Base-by-base conservation (phyloP, 1,140 invertebrate species). In the Akabosia matsudoensis region DNA sequence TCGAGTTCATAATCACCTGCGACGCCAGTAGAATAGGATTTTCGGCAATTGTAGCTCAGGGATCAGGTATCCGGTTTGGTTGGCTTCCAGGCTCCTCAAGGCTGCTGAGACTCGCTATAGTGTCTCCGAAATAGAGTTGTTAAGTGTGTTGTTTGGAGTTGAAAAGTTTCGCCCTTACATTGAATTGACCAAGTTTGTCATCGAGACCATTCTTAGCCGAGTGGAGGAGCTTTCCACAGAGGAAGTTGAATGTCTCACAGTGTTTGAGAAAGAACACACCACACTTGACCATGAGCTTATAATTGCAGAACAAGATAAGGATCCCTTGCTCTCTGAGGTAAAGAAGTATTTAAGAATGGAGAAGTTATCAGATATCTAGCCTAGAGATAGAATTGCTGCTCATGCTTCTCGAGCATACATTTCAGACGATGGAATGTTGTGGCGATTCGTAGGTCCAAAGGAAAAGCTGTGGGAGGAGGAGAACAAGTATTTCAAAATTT, bases 101-200 rank as follows among this genome's bases (percentile, higher is more conserved):
- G 33, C 64, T 0, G 78, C 85, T 1, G 87, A 89, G 81, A 74
- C 74, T 70, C 86, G 86, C 18, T 87, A 85, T 75, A 77, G 77
- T 3, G 81, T 81, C 14, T 86, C 84, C 0, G 86, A 88, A 80
- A 75, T 85, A 75, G 86, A 89, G 84, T 79, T 86, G 45, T 78
- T 89, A 26, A 87, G 86, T 1, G 84, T 89, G 4, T 80, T 88
- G 4, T 83, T 83, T 83, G 84, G 83, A 0, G 80, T 88, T 2
- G 76, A 85, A 64, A 81, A 86, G 33, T 88, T 87, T 76, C 51
- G 84, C 75, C 75, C 83, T 31, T 88, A 87, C 81, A 76, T 89
- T 1, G 85, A 84, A 74, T 85, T 85, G 18, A 82, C 74, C 45
- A 82, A 85, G 56, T 89, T 88, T 77, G 85, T 78, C 26, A 83